Conservation (phyloP, 2,113 vertebrate genomes). For the Hydrochoerus hydrochaeris region DNA sequence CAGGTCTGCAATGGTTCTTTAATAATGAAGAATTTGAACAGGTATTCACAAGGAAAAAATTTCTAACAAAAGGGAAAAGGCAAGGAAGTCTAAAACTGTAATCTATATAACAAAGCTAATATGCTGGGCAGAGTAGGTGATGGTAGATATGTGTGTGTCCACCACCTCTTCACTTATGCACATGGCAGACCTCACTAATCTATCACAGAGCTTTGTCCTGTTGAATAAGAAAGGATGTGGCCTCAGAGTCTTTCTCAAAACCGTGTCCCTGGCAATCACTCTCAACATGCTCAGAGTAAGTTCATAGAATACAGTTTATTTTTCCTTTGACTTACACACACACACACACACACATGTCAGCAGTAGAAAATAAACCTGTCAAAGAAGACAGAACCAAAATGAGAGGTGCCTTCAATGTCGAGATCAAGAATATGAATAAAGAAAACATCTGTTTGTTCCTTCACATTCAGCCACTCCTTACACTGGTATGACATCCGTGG, state of each 20-base stretch:
- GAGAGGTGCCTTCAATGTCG: background rate
- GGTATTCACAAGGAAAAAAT: background rate
- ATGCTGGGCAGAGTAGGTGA: background rate
- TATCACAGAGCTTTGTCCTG: background rate
- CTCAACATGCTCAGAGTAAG: background rate
- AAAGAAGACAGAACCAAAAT: constrained; percentile 6
- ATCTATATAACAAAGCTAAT: background rate
- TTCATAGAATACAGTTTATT: background rate
- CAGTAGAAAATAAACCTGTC: background rate
- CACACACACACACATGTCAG: background rate
- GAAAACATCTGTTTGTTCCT: background rate
- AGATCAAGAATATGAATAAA: constrained; percentile 19
- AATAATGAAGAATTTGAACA: background rate
- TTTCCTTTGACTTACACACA: background rate
- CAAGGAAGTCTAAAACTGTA: background rate
- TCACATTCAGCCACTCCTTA: constrained; percentile 69
- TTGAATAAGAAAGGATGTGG: background rate
- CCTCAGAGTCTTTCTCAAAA: constrained; percentile 15
- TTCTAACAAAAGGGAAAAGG: background rate
- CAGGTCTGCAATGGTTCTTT: background rate
- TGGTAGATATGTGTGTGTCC: background rate
- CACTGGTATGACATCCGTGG: constrained; percentile 67
- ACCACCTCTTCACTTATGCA: background rate
- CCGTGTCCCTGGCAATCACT: background rate
- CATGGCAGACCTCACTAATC: background rate